phyloP scores from a whole-genome alignment of 2,888 invertebrate species.

The Pegoplata infirma region DNA sequence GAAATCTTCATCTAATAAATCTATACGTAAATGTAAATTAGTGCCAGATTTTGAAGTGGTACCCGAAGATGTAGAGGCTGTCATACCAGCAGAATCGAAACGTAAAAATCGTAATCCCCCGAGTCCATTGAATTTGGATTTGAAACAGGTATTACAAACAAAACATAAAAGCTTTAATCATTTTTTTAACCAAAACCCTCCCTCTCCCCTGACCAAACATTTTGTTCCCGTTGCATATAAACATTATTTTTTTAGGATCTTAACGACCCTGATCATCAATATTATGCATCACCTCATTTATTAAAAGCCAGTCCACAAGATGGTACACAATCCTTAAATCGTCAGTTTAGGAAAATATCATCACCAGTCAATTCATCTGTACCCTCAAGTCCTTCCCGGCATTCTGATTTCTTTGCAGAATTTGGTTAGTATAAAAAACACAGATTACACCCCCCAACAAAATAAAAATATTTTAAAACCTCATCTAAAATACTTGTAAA shows the following conservation, averaged over 20 bases:
- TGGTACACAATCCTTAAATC: conserved; percentile 72
- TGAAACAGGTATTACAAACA: conserved; percentile 69
- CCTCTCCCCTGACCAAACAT: no score
- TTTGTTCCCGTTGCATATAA: background rate
- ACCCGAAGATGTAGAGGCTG: conserved; percentile 76
- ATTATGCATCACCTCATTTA: conserved; percentile 77
- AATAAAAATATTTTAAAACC: background rate
- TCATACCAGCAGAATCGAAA: conserved; percentile 69
- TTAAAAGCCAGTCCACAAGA: conserved; percentile 74
- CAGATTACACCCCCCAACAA: background rate
- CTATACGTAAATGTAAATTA: conserved; percentile 70
- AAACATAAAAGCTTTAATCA: background rate
- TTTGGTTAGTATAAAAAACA: conserved; percentile 79
- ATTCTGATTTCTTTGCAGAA: conserved; percentile 84
- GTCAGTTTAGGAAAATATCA: conserved; percentile 81
- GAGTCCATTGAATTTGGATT: conserved; percentile 75
- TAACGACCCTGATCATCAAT: conserved; percentile 73
- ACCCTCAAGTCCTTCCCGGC: conserved; percentile 84
- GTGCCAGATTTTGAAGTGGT: conserved; percentile 76
- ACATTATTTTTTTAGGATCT: conserved; percentile 57
- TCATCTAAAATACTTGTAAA: no score
- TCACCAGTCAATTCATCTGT: conserved; percentile 80
- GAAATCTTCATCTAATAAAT: conserved; percentile 72
- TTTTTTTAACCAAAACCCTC: background rate
- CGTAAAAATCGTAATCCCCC: conserved; percentile 73